Percentiles rank a stretch among this genome's conserved stretches.
Conservation (phyloP, 2,113 vertebrate genomes). For the Calonectris borealis region DNA sequence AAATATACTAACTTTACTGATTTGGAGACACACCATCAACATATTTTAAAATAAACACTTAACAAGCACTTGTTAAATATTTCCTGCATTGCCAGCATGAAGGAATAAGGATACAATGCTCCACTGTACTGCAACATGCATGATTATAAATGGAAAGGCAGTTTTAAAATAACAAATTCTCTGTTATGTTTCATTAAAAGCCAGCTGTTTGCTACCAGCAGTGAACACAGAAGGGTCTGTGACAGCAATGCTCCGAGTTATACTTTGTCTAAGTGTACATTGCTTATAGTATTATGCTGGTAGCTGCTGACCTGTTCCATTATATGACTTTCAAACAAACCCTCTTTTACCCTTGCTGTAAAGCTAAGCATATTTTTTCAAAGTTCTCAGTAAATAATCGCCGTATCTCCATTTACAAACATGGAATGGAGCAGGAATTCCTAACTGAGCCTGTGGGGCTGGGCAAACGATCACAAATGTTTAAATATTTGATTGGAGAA, state of each 20-base stretch:
- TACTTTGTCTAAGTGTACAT: background rate
- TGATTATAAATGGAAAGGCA: conserved; percentile 13
- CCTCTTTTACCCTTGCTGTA: background rate
- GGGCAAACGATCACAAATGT: background rate
- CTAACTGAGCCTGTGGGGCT: background rate
- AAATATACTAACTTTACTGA: background rate
- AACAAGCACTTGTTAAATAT: background rate
- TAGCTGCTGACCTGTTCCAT: background rate
- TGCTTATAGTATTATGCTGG: background rate
- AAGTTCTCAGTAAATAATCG: background rate
- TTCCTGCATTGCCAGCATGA: background rate
- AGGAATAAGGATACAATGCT: conserved; percentile 5
- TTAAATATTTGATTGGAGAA: conserved; percentile 42
- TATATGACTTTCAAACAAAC: conserved; percentile 6
- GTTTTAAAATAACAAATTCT: conserved; percentile 48
- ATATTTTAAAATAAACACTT: background rate
- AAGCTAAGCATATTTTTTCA: background rate
- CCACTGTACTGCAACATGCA: conserved; percentile 2
- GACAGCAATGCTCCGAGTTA: background rate
- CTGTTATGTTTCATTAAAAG: conserved; percentile 31
- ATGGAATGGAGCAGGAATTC: conserved; percentile 11
- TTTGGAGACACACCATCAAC: background rate
- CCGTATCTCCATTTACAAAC: background rate
- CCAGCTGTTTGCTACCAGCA: conserved; percentile 5
- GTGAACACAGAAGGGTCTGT: background rate